Evolutionary conservation across 1,140 invertebrate genomes (phyloP), one percentile per base, ranked within the genome.

Genomic region (Drosophila elegans): DNA sequence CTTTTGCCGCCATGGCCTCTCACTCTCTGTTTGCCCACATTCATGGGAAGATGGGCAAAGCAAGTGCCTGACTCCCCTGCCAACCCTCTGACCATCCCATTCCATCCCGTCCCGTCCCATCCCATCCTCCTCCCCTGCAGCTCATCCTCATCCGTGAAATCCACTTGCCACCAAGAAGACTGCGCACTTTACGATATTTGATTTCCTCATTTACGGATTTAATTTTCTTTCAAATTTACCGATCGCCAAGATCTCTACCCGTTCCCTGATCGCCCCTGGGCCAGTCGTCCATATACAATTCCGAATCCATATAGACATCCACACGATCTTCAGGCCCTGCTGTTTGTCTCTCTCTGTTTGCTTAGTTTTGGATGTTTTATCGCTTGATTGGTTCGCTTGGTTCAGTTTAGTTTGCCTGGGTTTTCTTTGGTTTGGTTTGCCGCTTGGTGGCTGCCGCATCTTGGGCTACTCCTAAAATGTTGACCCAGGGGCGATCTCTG

Each of bases 181-280:
- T 74, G 82, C 75, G 82, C 83, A 89, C 84, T 89, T 89, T 89
- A 89, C 74, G 84, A 89, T 89, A 89, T 89, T 89, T 89, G 84
- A 89, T 89, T 89, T 89, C 84, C 84, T 89, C 84, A 89, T 89
- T 89, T 89, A 89, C 84, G 84, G 84, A 89, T 89, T 89, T 89
- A 89, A 89, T 89, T 89, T 89, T 83, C 84, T 89, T 89, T 89
- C 77, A 89, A 89, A 89, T 89, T 84, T 71, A 89, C 83, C 83
- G 83, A 88, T 88, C 66, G 78, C 44, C 72, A 45, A 75, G 62
- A 60, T 68, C 73, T 61, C 64, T 69, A 78, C 81, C 82, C 83
- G 64, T 88, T 88, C 76, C 46, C 64, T 48, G 67, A 71, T 69
- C 61, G 56, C 36, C 73, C 67, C 53, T 29, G 56, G 78, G 62